Evolutionary conservation across 2,888 invertebrate species (phyloP).

Genomic region (Hedya salicella): DNA sequence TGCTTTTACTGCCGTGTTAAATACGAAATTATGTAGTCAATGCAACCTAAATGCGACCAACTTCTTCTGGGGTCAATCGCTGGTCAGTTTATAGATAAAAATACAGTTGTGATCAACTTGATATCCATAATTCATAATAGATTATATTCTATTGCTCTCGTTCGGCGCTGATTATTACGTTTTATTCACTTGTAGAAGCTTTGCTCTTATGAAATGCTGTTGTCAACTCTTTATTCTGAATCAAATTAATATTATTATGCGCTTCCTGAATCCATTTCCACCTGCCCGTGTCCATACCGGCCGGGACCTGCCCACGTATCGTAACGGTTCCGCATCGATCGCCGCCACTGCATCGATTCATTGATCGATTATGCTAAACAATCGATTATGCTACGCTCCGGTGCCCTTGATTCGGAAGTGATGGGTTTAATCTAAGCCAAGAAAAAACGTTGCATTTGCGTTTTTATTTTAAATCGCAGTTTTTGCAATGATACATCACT

Average conservation of each 20-base stretch:
- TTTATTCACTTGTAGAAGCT: no score
- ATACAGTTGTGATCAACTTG: no score
- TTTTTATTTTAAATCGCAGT: not conserved
- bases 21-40: no score
- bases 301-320: constrained; percentile 15
- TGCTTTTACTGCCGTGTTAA: no score
- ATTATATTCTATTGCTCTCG: no score
- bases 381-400: constrained; percentile 29
- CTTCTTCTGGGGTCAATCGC: no score
- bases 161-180: no score
- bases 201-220: no score
- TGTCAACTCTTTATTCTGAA: no score
- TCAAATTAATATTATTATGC: constrained; percentile 1
- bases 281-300: constrained; percentile 14
- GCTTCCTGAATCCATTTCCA: constrained; percentile 6
- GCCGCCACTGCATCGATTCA: constrained; percentile 29
- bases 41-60: no score
- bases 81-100: no score
- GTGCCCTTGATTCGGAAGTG: constrained; percentile 29
- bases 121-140: no score
- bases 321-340: constrained; percentile 33
- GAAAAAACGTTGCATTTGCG: not conserved
- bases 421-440: constrained; percentile 7
- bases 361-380: constrained; percentile 36
- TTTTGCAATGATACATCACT: constrained; percentile 2